Base-by-base conservation (phyloP, 2,797 vertebrate species). In the Rachycentron canadum region DNA sequence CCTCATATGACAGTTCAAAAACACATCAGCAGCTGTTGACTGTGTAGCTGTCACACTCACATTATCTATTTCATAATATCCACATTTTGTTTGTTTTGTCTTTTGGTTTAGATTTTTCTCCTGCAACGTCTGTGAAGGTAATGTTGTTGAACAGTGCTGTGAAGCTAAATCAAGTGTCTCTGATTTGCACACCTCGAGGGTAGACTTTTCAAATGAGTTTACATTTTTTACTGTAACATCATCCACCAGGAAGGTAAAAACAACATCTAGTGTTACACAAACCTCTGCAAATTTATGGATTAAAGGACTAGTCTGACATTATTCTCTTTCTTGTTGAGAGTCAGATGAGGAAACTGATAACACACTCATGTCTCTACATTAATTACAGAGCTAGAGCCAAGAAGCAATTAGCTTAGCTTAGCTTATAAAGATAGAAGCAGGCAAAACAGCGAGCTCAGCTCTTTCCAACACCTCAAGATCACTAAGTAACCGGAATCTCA, bases 401-500 rank as follows among this genome's bases (percentile, higher is more conserved):
- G 28, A 76, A 26, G 30, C 7, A 11, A 26, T 69, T 76, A 56
- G 25, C 52, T 64, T 40, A n/a, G 38, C n/a, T 53, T 40, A 40
- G 17, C 7, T 45, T 21, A 64, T 36, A n/a, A 38, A 56, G 40
- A 49, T 23, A 50, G 11, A 50, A 43, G 13, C 0, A 7, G n/a
- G 43, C 2, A 36, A 38, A 69, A n/a, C 9, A 69, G 12, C 12
- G 2, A 45, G 26, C 49, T 47, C 36, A 49, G 16, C 49, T 45
- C 17, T 45, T 45, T 45, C 23, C 61, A 53, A 40, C n/a, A 38
- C 23, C 11, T 58, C 34, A 60, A 40, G 17, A 6, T 38, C 13
- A 40, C 36, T 28, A 43, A 61, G 41, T 41, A 61, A 61, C 59
- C 41, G 36, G 11, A 25, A 41, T 61, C n/a, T 21, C 25, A 23